Evolutionary conservation across 1,140 invertebrate species (phyloP).

Genomic region (Drosophila obscura): DNA sequence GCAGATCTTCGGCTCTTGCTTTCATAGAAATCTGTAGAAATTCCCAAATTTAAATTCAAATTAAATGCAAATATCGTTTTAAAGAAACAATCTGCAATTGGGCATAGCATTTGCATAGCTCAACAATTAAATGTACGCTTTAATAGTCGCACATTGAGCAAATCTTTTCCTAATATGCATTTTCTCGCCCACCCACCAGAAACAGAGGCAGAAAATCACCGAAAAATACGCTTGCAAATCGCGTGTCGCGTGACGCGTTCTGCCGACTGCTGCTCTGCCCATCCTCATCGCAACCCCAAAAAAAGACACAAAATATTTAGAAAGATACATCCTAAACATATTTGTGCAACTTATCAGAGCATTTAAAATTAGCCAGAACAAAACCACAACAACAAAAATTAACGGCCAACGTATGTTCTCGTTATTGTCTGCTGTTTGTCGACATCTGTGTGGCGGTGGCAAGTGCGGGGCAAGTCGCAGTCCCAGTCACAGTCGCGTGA

Average conservation of each 20-base stretch:
- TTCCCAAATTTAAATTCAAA: neutral
- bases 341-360: slow-evolving; percentile 80
- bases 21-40: neutral
- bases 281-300: slow-evolving; percentile 23
- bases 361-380: slow-evolving; percentile 72
- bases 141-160: slow-evolving; percentile 45
- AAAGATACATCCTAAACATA: slow-evolving; percentile 68
- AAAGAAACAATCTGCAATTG: slow-evolving; percentile 26
- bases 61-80: slow-evolving; percentile 14
- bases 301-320: slow-evolving; percentile 20
- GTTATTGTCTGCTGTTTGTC: slow-evolving; percentile 47
- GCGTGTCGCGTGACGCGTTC: slow-evolving; percentile 54
- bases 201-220: slow-evolving; percentile 21
- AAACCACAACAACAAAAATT: slow-evolving; percentile 23
- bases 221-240: slow-evolving; percentile 44
- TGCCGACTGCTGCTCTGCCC: slow-evolving; percentile 33
- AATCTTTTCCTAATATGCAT: neutral
- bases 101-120: slow-evolving; percentile 50
- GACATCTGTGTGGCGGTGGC: slow-evolving; percentile 60
- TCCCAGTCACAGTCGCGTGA: slow-evolving; percentile 59
- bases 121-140: slow-evolving; percentile 48
- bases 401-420: slow-evolving; percentile 32
- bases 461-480: slow-evolving; percentile 49
- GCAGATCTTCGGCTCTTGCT: neutral
- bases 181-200: slow-evolving; percentile 16